A percentile compares a stretch with the other conserved stretches of the same genome.
phyloP scores from a whole-genome alignment of 2,113 vertebrate species.

The Nesogale talazaci region DNA sequence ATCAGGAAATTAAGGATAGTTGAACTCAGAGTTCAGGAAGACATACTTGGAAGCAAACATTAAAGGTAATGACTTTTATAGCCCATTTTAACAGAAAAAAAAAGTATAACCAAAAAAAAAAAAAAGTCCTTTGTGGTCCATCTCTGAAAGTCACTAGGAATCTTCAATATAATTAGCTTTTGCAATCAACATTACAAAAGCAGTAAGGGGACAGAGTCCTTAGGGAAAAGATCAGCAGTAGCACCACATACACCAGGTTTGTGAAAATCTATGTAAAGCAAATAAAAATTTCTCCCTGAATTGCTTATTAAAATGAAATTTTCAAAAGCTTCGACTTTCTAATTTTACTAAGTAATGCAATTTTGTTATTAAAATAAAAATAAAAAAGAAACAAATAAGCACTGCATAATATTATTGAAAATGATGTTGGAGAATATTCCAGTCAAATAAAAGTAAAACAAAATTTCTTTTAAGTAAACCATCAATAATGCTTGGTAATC shows the following conservation, averaged over 20 bases:
- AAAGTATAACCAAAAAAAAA: not conserved
- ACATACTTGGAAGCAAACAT: not conserved
- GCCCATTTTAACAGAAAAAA: not conserved
- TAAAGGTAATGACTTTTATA: not conserved
- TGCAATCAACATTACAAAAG: not conserved
- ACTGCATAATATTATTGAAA: not conserved
- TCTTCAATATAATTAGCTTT: not conserved
- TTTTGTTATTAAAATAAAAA: not conserved
- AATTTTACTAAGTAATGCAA: not conserved
- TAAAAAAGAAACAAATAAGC: not conserved
- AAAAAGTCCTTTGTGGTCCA: not conserved
- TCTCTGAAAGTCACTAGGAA: conserved; percentile 9
- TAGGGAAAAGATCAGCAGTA: not conserved
- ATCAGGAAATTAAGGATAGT: not conserved
- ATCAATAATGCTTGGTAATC: not conserved
- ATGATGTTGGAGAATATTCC: too few species aligned
- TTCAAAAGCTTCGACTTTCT: not conserved
- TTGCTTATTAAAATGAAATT: not conserved
- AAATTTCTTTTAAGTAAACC: too few species aligned
- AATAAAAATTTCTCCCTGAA: not conserved
- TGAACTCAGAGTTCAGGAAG: not conserved
- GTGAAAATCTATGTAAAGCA: not conserved
- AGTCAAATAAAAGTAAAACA: too few species aligned
- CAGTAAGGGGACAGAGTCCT: not conserved
- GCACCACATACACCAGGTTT: not conserved